These are phyloP conservation scores for Hafferia zeledoni DNA, from an alignment of 2,797 vertebrate species.

Conservation along the genomic window DNA sequence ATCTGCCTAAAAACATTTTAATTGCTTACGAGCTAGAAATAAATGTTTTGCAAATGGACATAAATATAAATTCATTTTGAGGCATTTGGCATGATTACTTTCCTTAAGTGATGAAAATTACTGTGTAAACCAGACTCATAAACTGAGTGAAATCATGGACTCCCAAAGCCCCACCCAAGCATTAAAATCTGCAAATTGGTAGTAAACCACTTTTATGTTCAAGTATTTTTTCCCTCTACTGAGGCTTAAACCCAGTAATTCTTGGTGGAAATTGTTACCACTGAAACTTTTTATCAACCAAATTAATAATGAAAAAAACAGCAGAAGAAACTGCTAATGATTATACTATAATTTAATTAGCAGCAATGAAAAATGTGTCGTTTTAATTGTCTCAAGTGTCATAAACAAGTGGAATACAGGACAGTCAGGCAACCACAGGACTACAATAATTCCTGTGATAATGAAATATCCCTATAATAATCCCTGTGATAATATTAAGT, in stretches of 20 bases:
- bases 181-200: slow-evolving; percentile 6
- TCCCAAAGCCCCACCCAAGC: background rate
- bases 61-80: background rate
- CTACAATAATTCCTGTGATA: background rate
- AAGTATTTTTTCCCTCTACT: slow-evolving; percentile 19
- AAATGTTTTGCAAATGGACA: background rate
- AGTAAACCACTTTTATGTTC: background rate
- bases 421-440: background rate
- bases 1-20: background rate
- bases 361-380: slow-evolving; percentile 1
- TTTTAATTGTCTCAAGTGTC: slow-evolving; percentile 10
- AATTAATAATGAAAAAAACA: slow-evolving; percentile 32
- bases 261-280: background rate
- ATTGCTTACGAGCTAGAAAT: background rate
- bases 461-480: background rate
- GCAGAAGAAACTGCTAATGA: slow-evolving; percentile 10
- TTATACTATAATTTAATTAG: slow-evolving; percentile 36
- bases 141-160: slow-evolving; percentile 9
- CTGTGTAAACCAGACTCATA: slow-evolving; percentile 7
- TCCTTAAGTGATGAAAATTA: slow-evolving; percentile 33
- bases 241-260: background rate
- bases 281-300: background rate
- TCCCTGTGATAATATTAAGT: background rate
- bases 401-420: background rate
- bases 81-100: background rate